These are phyloP conservation scores for Bujurquina vittata DNA, from an alignment of 2,113 vertebrate genomes.

Conservation along the genomic window DNA sequence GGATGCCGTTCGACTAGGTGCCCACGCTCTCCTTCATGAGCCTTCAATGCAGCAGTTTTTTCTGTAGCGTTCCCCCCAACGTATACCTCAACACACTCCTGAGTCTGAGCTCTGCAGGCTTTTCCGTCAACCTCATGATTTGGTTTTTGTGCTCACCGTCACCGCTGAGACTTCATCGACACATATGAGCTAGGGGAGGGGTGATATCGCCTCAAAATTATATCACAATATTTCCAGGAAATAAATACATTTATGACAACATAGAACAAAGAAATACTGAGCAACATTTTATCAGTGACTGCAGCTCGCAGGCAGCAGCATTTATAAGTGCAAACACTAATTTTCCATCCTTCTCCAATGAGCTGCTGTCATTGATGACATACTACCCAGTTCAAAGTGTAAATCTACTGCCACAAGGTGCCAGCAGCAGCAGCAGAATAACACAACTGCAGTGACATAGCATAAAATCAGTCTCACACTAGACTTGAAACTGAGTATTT, in stretches of 20 bases:
- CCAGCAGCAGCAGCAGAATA: not conserved
- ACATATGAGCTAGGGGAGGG: not conserved
- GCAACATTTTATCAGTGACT: not conserved
- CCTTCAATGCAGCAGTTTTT: accelerated
- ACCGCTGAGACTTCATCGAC: not conserved
- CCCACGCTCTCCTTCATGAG: not conserved
- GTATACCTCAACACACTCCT: not conserved
- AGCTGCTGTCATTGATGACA: not conserved
- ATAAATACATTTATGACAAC: not conserved
- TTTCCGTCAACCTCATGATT: not conserved
- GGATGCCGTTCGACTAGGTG: accelerated
- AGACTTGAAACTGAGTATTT: not conserved
- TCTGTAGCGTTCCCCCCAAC: not conserved
- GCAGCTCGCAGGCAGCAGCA: not conserved
- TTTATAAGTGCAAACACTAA: not conserved
- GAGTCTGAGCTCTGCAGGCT: not conserved
- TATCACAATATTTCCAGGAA: not conserved
- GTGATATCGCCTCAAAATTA: not conserved
- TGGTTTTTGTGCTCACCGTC: not conserved
- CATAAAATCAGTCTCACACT: not conserved
- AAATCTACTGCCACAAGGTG: not conserved
- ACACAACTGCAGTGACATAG: not conserved
- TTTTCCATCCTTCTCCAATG: not conserved
- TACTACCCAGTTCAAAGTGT: not conserved
- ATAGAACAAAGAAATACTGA: not conserved